Evolutionary conservation across 2,797 vertebrate species (phyloP).

Genomic region (Coilia nasus): DNA sequence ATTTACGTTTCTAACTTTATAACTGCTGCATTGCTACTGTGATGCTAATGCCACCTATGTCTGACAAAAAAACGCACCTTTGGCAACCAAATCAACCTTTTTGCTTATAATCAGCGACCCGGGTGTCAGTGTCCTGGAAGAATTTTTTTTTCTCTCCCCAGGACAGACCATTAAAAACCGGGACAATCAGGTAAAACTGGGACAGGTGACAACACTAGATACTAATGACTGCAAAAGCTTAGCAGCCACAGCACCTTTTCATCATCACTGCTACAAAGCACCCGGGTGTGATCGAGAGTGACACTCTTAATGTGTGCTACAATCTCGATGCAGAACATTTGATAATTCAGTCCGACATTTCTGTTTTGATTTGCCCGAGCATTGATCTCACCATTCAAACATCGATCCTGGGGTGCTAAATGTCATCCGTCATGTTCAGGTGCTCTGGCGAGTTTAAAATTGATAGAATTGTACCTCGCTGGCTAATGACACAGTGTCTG

Average conservation of each 20-base stretch:
- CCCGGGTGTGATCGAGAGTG: not conserved
- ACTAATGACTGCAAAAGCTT: not conserved
- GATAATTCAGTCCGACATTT: slow-evolving; percentile 7
- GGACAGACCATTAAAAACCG: no score
- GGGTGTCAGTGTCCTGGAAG: no score
- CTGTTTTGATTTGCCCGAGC: not conserved
- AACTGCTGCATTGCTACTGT: not conserved
- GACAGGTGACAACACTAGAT: no score
- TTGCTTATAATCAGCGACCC: no score
- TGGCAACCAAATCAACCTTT: no score
- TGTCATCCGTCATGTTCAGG: slow-evolving; percentile 20
- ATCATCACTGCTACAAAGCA: not conserved
- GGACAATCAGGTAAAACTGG: no score
- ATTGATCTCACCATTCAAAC: slow-evolving; percentile 6
- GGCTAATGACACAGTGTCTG: slow-evolving; percentile 3
- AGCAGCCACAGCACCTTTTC: not conserved
- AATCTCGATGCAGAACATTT: slow-evolving; percentile 6
- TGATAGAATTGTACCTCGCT: slow-evolving; percentile 7
- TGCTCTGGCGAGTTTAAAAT: not conserved
- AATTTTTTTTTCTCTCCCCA: no score
- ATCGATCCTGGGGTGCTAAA: slow-evolving; percentile 16
- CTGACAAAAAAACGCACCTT: no score
- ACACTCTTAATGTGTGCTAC: not conserved
- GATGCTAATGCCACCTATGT: not conserved
- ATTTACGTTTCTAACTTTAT: not conserved